Evolutionary conservation across 2,888 invertebrate genomes (phyloP).

Genomic region (Dynastes maya): DNA sequence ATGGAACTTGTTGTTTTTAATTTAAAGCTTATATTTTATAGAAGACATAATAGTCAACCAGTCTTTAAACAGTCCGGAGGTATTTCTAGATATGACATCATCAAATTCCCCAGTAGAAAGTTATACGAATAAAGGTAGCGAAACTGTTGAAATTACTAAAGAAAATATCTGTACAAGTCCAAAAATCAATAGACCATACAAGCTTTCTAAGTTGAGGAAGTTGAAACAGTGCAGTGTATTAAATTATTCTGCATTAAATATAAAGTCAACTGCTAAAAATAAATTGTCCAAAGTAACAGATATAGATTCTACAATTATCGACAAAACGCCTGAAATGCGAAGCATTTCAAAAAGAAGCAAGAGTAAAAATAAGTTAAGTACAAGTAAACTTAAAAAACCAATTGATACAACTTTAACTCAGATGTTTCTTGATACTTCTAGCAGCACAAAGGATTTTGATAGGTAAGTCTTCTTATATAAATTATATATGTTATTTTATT

Average conservation of each 20-base stretch:
- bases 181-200: slow-evolving; percentile 37
- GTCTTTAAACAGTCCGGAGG: neutral
- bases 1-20: slow-evolving; percentile 1
- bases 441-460: neutral
- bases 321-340: slow-evolving; percentile 33
- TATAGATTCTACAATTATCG: slow-evolving; percentile 46
- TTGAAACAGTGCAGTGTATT: slow-evolving; percentile 5
- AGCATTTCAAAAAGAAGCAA: neutral
- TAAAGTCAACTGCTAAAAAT: neutral
- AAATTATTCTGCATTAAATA: slow-evolving; percentile 34
- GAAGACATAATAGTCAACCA: slow-evolving; percentile 6
- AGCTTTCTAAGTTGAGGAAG: slow-evolving; percentile 32
- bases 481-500: slow-evolving; percentile 11
- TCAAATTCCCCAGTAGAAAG: neutral
- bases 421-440: slow-evolving; percentile 21
- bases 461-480: slow-evolving; percentile 16
- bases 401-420: slow-evolving; percentile 40
- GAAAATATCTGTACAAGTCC: slow-evolving; percentile 38
- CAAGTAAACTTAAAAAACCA: slow-evolving; percentile 5
- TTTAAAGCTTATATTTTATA: slow-evolving; percentile 12
- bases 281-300: slow-evolving; percentile 17
- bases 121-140: neutral
- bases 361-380: slow-evolving; percentile 7
- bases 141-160: neutral
- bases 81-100: neutral